Evolutionary conservation across 2,113 vertebrate genomes (phyloP).

Genomic region (Petrocephalus microphthalmus): DNA sequence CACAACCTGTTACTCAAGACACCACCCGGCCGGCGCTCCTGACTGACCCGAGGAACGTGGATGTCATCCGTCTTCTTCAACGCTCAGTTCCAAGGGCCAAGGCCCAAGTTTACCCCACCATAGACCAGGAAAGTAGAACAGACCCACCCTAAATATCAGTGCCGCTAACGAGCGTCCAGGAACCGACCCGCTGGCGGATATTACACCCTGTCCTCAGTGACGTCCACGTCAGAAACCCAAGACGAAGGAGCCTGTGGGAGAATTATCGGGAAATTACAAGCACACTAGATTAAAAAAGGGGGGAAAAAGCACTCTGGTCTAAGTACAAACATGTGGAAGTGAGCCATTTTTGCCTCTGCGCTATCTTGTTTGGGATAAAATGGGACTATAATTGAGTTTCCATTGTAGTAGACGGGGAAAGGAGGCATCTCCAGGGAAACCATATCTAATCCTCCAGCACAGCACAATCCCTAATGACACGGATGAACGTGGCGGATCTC

Average conservation of each 20-base stretch:
- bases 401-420: not conserved
- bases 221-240: not conserved
- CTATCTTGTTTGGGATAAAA: not conserved
- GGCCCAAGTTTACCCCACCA: not conserved
- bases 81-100: not conserved
- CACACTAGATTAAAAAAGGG: not conserved
- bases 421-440: not conserved
- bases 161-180: not conserved
- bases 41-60: not conserved
- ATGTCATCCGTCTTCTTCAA: slow-evolving; percentile 18
- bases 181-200: too few species aligned
- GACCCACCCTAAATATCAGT: not conserved
- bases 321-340: not conserved
- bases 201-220: not conserved
- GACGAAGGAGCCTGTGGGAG: not conserved
- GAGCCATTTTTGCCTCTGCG: not conserved
- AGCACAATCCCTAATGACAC: not conserved
- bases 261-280: not conserved
- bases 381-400: not conserved
- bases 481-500: not conserved
- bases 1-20: not conserved
- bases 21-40: not conserved
- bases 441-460: not conserved
- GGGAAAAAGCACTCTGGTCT: not conserved
- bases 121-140: not conserved